phyloP scores from a whole-genome alignment of 2,797 vertebrate genomes.

The Pseudochromis fuscus region DNA sequence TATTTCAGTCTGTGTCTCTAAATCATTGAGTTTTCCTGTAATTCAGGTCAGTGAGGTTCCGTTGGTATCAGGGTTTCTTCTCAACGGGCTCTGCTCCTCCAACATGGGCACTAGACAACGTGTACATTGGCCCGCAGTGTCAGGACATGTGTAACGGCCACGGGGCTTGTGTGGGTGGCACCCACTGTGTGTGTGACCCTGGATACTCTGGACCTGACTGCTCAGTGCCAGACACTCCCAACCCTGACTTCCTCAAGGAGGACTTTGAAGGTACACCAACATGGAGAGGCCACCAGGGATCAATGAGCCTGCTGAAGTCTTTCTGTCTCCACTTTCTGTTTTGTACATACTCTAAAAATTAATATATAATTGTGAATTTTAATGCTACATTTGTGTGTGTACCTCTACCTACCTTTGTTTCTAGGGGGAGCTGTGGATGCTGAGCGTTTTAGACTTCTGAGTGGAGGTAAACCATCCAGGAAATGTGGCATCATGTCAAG shows the following conservation, averaged over 20 bases:
- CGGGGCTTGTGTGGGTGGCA: slow-evolving; percentile 92
- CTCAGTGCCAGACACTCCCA: slow-evolving; percentile 91
- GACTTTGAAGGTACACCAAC: slow-evolving; percentile 96
- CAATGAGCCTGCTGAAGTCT: background rate
- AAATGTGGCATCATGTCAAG: slow-evolving; percentile 98
- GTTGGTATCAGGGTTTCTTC: slow-evolving; percentile 99
- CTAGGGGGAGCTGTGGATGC: slow-evolving; percentile 90
- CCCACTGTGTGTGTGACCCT: slow-evolving; percentile 92
- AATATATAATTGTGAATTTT: background rate
- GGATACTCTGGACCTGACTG: slow-evolving; percentile 94
- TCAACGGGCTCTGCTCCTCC: slow-evolving; percentile 90
- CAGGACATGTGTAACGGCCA: slow-evolving; percentile 98
- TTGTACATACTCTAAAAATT: background rate
- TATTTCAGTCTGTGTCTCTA: background rate
- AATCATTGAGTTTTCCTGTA: background rate
- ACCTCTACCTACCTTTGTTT: slow-evolving; percentile 1
- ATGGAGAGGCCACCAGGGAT: background rate
- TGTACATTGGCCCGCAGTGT: slow-evolving; percentile 97
- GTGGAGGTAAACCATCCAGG: slow-evolving; percentile 96
- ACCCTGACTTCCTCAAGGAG: slow-evolving; percentile 97
- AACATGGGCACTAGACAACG: slow-evolving; percentile 96
- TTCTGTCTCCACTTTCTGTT: background rate
- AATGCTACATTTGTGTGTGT: background rate
- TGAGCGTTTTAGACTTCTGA: slow-evolving; percentile 91
- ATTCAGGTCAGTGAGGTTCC: slow-evolving; percentile 92